Percentiles rank a stretch among this genome's conserved stretches.
Evolutionary conservation across 2,113 vertebrate species (phyloP).

Genomic region (Bombycilla garrulus): DNA sequence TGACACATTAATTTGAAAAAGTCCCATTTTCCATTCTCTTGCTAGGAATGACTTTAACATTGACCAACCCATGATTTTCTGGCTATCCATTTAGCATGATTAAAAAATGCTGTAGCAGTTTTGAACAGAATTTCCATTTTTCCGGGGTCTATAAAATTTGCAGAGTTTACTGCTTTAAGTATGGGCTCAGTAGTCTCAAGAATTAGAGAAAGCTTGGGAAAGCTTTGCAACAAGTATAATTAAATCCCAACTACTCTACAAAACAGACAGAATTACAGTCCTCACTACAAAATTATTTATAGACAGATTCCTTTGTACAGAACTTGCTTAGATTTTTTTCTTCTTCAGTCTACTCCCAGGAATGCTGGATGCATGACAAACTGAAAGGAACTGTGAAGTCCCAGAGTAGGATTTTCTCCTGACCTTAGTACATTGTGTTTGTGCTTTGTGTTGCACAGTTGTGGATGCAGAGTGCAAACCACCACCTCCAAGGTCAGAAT

Average conservation of each 20-base stretch:
- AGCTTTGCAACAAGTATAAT: background rate
- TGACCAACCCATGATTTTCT: background rate
- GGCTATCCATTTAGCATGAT: background rate
- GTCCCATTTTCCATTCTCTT: background rate
- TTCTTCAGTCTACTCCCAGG: background rate
- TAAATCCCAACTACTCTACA: slow-evolving; percentile 7
- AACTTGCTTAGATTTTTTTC: background rate
- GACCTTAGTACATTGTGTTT: background rate
- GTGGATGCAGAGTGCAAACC: background rate
- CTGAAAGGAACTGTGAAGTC: background rate
- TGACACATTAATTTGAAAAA: background rate
- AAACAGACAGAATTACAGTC: background rate
- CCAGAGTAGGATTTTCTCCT: background rate
- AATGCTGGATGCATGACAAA: background rate
- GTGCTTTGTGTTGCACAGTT: background rate
- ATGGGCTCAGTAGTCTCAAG: background rate
- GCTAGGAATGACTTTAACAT: background rate
- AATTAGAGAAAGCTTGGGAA: background rate
- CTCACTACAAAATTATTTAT: background rate
- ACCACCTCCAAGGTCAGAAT: background rate
- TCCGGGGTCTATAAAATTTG: background rate
- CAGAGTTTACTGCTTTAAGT: background rate
- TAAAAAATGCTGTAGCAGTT: background rate
- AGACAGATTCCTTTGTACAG: background rate
- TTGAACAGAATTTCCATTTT: background rate